Conservation (phyloP, 2,113 vertebrate species). For the Catagonus wagneri region DNA sequence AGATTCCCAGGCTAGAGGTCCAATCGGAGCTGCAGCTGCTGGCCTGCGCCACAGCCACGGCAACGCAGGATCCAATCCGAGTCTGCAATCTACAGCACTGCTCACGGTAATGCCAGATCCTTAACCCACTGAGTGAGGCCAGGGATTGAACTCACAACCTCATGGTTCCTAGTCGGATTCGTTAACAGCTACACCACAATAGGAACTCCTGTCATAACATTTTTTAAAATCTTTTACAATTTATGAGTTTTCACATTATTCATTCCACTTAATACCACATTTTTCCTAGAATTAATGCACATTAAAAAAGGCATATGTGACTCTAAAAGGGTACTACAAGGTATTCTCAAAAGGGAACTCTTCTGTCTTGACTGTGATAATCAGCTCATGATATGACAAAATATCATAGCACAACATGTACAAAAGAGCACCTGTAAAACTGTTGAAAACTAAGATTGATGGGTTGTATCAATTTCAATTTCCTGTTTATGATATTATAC, state of each 20-base stretch:
- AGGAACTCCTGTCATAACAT: background rate
- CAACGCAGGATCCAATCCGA: no score
- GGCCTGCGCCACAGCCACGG: no score
- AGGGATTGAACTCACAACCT: no score
- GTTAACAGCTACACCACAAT: no score
- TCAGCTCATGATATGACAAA: background rate
- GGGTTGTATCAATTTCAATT: background rate
- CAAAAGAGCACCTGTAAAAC: background rate
- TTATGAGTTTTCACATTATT: background rate
- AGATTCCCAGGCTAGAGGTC: no score
- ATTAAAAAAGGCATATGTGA: background rate
- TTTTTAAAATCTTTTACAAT: background rate
- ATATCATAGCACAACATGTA: background rate
- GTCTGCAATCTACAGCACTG: no score
- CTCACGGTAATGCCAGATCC: no score
- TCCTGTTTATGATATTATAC: background rate
- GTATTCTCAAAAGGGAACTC: background rate
- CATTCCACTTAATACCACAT: background rate
- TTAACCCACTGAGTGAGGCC: no score
- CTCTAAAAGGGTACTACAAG: background rate
- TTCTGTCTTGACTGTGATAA: background rate
- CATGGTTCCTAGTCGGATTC: no score
- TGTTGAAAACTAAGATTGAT: background rate
- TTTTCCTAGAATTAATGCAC: background rate
- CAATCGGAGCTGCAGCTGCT: no score